phyloP scores from a whole-genome alignment of 2,888 invertebrate species.

The Aethes cnicana region DNA sequence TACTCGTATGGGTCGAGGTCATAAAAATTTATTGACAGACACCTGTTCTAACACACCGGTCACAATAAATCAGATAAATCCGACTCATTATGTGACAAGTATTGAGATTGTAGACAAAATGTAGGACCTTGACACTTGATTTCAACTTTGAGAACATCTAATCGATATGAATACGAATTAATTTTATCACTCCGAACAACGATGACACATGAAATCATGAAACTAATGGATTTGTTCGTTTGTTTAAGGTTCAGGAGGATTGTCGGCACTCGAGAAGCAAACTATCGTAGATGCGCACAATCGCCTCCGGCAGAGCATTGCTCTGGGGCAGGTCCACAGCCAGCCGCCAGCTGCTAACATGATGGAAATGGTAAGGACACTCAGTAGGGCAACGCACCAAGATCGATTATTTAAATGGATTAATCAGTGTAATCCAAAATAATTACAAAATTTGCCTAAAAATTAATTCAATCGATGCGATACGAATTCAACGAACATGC shows the following conservation, averaged over 20 bases:
- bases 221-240: conserved; percentile 14
- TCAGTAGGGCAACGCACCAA: too few relatives aligned
- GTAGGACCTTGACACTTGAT: conserved; percentile 48
- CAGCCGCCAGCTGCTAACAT: conserved; percentile 93
- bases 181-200: conserved; percentile 12
- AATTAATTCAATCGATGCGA: background rate
- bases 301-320: conserved; percentile 88
- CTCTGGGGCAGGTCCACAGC: conserved; percentile 87
- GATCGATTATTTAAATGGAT: too few relatives aligned
- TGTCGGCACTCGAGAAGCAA: conserved; percentile 87
- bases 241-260: conserved; percentile 84
- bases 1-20: conserved; percentile 66
- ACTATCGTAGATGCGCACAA: conserved; percentile 92
- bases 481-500: conserved; percentile 8
- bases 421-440: too few relatives aligned
- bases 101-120: conserved; percentile 47
- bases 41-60: conserved; percentile 66
- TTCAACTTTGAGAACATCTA: conserved; percentile 31
- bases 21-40: conserved; percentile 77
- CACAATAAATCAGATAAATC: conserved; percentile 63
- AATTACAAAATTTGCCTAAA: too few relatives aligned
- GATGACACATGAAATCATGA: conserved; percentile 6
- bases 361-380: conserved; percentile 92
- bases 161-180: conserved; percentile 13
- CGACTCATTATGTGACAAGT: conserved; percentile 45